phyloP scores from a whole-genome alignment of 1,140 invertebrate species.

The Microplitis demolitor region DNA sequence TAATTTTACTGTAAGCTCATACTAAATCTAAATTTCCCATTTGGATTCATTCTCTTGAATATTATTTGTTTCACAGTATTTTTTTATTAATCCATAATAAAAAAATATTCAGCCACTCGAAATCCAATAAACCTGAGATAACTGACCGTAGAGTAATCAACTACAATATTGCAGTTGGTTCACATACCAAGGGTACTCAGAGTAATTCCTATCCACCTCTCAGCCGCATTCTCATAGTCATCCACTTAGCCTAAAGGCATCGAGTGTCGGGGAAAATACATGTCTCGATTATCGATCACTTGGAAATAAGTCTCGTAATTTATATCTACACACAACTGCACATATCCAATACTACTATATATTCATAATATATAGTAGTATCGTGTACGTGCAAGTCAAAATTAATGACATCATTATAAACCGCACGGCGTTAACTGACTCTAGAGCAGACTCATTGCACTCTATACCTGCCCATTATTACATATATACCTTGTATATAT shows the following conservation, averaged over 20 bases:
- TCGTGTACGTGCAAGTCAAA: slow-evolving; percentile 14
- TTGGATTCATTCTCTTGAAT: too few species aligned
- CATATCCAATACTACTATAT: neutral
- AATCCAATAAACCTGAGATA: too few species aligned
- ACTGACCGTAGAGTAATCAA: too few species aligned
- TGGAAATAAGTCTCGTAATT: neutral
- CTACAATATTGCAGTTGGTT: too few species aligned
- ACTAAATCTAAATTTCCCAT: too few species aligned
- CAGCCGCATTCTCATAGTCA: neutral
- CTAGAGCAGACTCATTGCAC: neutral
- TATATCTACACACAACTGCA: too few species aligned
- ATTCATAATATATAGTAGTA: neutral
- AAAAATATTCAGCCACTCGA: too few species aligned
- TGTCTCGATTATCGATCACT: slow-evolving; percentile 25
- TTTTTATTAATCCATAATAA: too few species aligned
- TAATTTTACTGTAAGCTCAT: too few species aligned
- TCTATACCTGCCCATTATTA: neutral
- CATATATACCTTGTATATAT: neutral
- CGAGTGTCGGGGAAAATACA: neutral
- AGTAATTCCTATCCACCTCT: neutral
- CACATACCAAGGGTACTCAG: too few species aligned
- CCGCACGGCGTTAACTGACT: slow-evolving; percentile 16
- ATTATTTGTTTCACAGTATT: too few species aligned
- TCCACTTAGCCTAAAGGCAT: neutral
- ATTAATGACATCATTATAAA: slow-evolving; percentile 34